Evolutionary conservation across 2,797 vertebrate genomes (phyloP), one percentile per base, ranked within the genome.

Genomic region (Euthynnus affinis): DNA sequence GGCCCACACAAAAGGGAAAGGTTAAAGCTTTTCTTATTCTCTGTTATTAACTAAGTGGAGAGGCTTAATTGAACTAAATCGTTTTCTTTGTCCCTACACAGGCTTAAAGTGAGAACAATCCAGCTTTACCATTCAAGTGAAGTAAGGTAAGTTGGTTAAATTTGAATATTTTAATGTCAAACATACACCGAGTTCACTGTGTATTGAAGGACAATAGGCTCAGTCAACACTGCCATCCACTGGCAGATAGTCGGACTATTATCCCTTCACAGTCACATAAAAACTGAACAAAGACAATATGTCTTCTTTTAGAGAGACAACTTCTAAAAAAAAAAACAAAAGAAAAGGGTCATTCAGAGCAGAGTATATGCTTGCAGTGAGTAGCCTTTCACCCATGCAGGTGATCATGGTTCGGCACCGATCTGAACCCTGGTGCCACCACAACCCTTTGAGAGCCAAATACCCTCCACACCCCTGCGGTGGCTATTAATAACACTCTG

Each of bases 401-500:
- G 80, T 82, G 81, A 27, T 68, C 20, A 53, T 44, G 78, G 64
- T 71, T 81, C 66, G 64, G 64, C 9, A n/a, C 23, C n/a, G 40
- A 71, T 75, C 42, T 77, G 70, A 40, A 76, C 71, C 70, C 58
- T 32, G 32, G 52, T 55, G 67, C 78, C 74, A 46, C 71, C 56
- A 86, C 68, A 52, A 62, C 53, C 66, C 58, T 71, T 67, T 89
- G 88, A 92, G 84, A 90, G 78, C 78, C 83, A 71, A 22, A 83
- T 71, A 90, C 86, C 83, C 74, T 51, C 29, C 18, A 83, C 78
- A 78, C 79, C 82, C 77, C 83, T 82, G 80, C 83, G 68, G 83
- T 55, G 78, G 73, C 90, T 93, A 93, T 92, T 88, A 89, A 92
- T 93, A 92, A 64, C 79, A 55, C 56, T 68, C 51, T 6, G 60